Percentiles rank a stretch among this genome's conserved stretches.
Conservation (phyloP, 2,888 invertebrate genomes). For the Metalampra italica region DNA sequence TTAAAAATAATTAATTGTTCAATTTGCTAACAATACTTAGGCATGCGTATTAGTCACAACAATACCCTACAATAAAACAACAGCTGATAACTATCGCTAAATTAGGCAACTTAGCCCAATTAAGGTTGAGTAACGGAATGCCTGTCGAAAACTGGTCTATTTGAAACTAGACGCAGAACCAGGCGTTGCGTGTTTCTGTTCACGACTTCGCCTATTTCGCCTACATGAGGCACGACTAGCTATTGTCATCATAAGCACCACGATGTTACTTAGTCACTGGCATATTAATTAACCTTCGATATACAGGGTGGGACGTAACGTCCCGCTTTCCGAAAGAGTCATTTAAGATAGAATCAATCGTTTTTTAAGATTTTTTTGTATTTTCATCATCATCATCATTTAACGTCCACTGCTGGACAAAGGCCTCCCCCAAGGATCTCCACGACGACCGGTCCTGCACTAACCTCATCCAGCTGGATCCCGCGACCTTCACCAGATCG, state of each 20-base stretch:
- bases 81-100: slow-evolving; percentile 27
- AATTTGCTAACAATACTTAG: not conserved
- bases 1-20: too few relatives aligned
- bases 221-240: not conserved
- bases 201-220: slow-evolving; percentile 22
- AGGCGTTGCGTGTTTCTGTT: slow-evolving; percentile 35
- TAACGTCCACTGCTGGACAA: too few relatives aligned
- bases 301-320: too few relatives aligned
- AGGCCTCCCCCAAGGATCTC: too few relatives aligned
- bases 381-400: too few relatives aligned
- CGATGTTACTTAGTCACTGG: not conserved
- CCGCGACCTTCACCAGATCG: too few relatives aligned
- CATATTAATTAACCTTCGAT: not conserved
- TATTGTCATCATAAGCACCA: not conserved
- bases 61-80: not conserved
- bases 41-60: not conserved
- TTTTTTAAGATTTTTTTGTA: too few relatives aligned
- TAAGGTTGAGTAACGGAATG: slow-evolving; percentile 48
- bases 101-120: slow-evolving; percentile 46
- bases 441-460: too few relatives aligned
- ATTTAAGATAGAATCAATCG: too few relatives aligned
- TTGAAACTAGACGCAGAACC: slow-evolving; percentile 33
- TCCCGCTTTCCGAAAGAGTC: too few relatives aligned
- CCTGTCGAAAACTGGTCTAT: slow-evolving; percentile 47
- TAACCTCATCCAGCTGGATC: too few relatives aligned